Base-by-base conservation (phyloP, 2,113 vertebrate genomes). In the Zosterops lateralis region DNA sequence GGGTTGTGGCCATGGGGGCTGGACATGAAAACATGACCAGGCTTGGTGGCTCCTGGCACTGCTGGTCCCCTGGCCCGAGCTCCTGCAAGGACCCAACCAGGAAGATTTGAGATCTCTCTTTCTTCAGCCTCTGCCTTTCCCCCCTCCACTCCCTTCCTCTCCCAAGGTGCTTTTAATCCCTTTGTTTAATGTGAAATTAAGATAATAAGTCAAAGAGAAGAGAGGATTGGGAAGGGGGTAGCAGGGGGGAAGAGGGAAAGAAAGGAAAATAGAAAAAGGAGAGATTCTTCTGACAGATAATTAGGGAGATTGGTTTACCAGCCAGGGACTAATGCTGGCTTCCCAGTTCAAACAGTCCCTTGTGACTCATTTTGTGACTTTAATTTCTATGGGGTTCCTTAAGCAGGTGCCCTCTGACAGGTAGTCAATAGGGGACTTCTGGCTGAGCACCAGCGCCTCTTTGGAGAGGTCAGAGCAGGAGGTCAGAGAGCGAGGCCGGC, bases 291-390 rank as follows among this genome's bases (percentile, higher is more conserved):
- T 95, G 97, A 97, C 98, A 98, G 98, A 98, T 99, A 98, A 99
- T 99, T 99, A 99, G 98, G 97, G 98, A 98, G 98, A 99, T 99
- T 98, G 98, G 98, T 98, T 99, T 98, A 96, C 97, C 95, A 97
- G 97, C 93, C 96, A 97, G 78, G 94, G 97, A 90, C 98, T 92
- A 96, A 96, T 97, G 96, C 97, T 97, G 97, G 95, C 94, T 97
- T 97, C 95, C 71, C 95, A 96, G 94, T 97, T 95, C 96, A 96
- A 98, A 97, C 97, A 97, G 97, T 98, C 99, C 98, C 98, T 79
- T 61, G 98, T 97, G 98, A 98, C 97, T 97, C 98, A 98, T 99
- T 98, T 97, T 96, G 96, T 75, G 97, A 97, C 98, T 98, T 98
- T 98, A 98, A 98, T 99, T 99, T 98, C 98, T 97, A 93, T 94